Evolutionary conservation across 2,113 vertebrate genomes (phyloP).

Genomic region (Parus major): DNA sequence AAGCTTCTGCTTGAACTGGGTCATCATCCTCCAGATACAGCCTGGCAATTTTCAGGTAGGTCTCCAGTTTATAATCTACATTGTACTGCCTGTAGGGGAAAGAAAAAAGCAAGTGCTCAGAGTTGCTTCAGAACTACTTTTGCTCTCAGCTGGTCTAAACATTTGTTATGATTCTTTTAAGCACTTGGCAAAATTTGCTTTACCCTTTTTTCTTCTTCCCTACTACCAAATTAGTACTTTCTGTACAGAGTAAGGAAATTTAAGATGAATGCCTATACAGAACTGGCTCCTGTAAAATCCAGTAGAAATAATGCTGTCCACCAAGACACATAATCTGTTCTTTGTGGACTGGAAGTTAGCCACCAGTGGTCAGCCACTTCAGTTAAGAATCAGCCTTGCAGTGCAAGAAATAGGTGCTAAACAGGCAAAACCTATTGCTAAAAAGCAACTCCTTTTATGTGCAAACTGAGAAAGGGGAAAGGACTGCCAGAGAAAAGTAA

Average conservation of each 20-base stretch:
- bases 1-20: conserved; percentile 96
- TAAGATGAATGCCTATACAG: neutral
- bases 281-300: neutral
- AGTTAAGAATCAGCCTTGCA: neutral
- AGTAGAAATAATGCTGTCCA: neutral
- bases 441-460: neutral
- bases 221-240: neutral
- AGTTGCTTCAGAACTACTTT: neutral
- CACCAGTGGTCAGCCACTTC: neutral
- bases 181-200: neutral
- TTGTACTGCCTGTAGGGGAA: conserved; percentile 88
- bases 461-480: neutral
- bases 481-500: neutral
- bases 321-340: neutral
- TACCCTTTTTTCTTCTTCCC: neutral
- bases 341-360: neutral
- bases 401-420: neutral
- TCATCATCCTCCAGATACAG: conserved; percentile 97
- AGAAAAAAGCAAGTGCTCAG: neutral
- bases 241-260: neutral
- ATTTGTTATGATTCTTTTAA: neutral
- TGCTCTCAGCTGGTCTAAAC: neutral
- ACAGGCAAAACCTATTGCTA: neutral
- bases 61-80: conserved; percentile 97
- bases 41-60: conserved; percentile 96